Conservation (phyloP, 2,113 vertebrate genomes). For the Gulo gulo region DNA sequence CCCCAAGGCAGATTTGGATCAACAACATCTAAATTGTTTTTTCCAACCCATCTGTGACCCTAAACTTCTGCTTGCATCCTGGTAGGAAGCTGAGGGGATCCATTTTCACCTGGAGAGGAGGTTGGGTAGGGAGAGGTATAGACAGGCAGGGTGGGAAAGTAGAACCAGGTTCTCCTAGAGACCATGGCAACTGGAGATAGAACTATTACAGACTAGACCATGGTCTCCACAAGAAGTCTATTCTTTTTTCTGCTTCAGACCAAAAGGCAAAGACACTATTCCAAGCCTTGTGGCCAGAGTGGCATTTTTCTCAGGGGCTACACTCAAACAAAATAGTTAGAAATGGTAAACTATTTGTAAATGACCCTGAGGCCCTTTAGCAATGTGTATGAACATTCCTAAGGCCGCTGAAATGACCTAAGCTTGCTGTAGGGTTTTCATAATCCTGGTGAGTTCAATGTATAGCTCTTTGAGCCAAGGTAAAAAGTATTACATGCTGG, state of each 20-base stretch:
- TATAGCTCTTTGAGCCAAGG: neutral
- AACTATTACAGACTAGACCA: neutral
- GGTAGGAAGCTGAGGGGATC: neutral
- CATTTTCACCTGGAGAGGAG: neutral
- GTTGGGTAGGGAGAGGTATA: neutral
- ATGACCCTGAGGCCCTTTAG: neutral
- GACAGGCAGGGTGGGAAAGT: neutral
- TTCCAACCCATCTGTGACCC: neutral
- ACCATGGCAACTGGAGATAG: neutral
- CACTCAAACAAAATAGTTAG: neutral
- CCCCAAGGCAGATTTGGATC: neutral
- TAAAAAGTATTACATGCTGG: neutral
- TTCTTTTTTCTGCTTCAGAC: neutral
- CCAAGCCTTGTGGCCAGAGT: neutral
- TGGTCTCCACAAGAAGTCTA: neutral
- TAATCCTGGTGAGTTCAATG: neutral
- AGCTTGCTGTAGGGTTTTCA: neutral
- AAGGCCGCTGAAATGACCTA: neutral
- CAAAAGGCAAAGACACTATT: neutral
- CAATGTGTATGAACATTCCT: neutral
- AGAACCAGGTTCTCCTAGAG: neutral
- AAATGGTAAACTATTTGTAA: constrained; percentile 15
- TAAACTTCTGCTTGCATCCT: neutral
- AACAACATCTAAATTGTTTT: neutral
- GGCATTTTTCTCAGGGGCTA: constrained; percentile 25